Evolutionary conservation across 2,888 invertebrate genomes (phyloP), one percentile per base, ranked within the genome.

Genomic region (Mesoligia furuncula): DNA sequence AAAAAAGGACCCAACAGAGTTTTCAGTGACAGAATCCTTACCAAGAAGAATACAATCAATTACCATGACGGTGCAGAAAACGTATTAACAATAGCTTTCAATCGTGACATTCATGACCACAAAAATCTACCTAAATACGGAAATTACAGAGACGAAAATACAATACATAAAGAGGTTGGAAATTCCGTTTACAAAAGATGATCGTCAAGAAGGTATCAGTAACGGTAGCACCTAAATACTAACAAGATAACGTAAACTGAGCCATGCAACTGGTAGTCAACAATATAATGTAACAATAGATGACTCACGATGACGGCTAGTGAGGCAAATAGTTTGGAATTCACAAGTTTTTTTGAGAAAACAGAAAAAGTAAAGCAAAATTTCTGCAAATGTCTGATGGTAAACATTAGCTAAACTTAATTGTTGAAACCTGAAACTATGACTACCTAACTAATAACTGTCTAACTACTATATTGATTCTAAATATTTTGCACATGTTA

Each of bases 271-370:
- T 24, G 31, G 77, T 65, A 82, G 71, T 67, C 75, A 84, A 84
- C 73, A 81, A 78, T 70, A 85, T 70, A 79, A 72, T 76, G 57
- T 78, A 80, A 79, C 77, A 82, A 82, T 77, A 70, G 79, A 78
- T 85, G 84, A 85, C 61, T 85, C 86, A 85, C 15, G 69, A n/a
- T 36, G 31, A 57, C 48, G 24, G 57, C 27, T 36, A 57, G n/a
- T 59, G 39, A 61, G 59, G 73, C 27, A 36, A 57, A 20, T 8
- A 42, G 5, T 24, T 48, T 1, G 61, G 73, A 66, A 70, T 80
- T 73, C n/a, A 57, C 24, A 20, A 75, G 20, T 15, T 36, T 45
- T 64, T 48, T n/a, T 11, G 9, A 39, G 15, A 15, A n/a, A 62
- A 24, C 42, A 45, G 17, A 59, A 81, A 45, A 62, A 27, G 42